Conservation (phyloP, 2,113 vertebrate genomes). For the Notiomystis cincta region DNA sequence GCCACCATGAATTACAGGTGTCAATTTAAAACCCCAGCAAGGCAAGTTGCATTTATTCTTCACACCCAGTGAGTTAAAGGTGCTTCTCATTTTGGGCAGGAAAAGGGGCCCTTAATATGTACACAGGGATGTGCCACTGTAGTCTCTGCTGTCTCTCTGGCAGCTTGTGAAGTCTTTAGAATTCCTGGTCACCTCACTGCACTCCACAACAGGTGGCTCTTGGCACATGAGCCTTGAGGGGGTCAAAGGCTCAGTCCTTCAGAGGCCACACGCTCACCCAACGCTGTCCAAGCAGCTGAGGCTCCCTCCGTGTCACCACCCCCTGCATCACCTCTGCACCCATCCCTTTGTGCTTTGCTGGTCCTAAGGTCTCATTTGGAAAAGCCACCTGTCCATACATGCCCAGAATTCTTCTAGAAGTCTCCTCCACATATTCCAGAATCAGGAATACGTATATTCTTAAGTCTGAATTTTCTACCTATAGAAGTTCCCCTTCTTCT, state of each 20-base stretch:
- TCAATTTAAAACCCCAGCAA: background rate
- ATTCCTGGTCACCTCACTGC: background rate
- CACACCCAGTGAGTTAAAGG: background rate
- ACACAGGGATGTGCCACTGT: background rate
- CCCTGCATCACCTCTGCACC: background rate
- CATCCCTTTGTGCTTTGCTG: background rate
- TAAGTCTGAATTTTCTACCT: background rate
- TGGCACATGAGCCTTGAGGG: accelerated
- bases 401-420: background rate
- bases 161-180: background rate
- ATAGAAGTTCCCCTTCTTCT: background rate
- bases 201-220: background rate
- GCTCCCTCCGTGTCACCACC: background rate
- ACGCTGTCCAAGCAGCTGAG: background rate
- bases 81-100: background rate
- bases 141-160: background rate
- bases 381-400: background rate
- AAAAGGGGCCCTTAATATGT: background rate
- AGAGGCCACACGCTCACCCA: background rate
- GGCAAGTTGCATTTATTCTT: background rate
- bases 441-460: background rate
- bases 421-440: background rate
- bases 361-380: background rate
- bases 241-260: background rate
- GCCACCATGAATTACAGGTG: background rate